These are phyloP conservation scores for Pangasius larnaudii DNA, from an alignment of 2,797 vertebrate genomes.

Conservation along the genomic window DNA sequence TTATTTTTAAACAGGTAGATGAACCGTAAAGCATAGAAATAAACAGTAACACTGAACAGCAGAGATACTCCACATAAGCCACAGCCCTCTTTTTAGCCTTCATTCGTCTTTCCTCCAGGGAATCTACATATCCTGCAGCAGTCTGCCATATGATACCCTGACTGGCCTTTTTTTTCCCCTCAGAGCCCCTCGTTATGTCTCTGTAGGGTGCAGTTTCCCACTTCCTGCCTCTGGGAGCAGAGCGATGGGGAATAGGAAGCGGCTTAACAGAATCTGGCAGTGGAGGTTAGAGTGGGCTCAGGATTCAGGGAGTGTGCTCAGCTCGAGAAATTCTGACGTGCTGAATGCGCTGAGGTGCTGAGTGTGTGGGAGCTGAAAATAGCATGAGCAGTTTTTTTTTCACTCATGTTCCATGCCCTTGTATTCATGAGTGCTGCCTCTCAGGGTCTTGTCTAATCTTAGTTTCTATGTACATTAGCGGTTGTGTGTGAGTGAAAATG, in stretches of 20 bases:
- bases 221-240: slow-evolving; percentile 40
- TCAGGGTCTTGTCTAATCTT: neutral
- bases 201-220: slow-evolving; percentile 31
- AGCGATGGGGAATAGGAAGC: slow-evolving; percentile 36
- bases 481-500: neutral
- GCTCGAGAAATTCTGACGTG: slow-evolving; percentile 18
- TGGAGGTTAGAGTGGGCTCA: slow-evolving; percentile 5
- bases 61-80: neutral
- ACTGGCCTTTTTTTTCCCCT: slow-evolving; percentile 16
- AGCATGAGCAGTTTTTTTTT: slow-evolving; percentile 29
- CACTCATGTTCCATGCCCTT: slow-evolving; percentile 13
- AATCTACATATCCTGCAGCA: slow-evolving; percentile 49
- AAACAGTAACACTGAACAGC: neutral
- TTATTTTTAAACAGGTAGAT: neutral
- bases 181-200: slow-evolving; percentile 22
- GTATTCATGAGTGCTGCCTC: slow-evolving; percentile 28
- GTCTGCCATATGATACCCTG: slow-evolving; percentile 12
- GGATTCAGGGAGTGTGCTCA: neutral
- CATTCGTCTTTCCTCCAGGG: slow-evolving; percentile 13
- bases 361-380: slow-evolving; percentile 36
- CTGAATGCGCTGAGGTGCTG: slow-evolving; percentile 22
- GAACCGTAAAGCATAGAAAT: neutral
- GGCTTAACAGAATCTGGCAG: slow-evolving; percentile 38
- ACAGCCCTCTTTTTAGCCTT: neutral
- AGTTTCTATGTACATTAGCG: neutral